These are phyloP conservation scores for Tanytarsus gracilentus DNA, from an alignment of 2,888 invertebrate genomes.

Conservation along the genomic window DNA sequence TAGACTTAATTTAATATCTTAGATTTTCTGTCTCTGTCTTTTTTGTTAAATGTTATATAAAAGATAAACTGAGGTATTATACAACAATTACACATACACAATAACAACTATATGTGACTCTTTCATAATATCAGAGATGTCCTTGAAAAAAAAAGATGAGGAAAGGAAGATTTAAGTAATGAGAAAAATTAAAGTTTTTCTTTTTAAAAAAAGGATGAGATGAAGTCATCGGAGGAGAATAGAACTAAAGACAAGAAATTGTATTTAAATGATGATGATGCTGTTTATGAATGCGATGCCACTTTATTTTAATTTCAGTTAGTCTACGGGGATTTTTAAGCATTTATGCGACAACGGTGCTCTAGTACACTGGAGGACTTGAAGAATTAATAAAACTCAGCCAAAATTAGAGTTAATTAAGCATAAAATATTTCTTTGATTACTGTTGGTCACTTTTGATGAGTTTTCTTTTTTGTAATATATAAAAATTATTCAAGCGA, in stretches of 20 bases:
- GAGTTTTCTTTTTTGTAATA: too few relatives aligned
- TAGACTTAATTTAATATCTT: background rate
- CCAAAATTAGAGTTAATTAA: too few relatives aligned
- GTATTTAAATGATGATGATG: constrained; percentile 25
- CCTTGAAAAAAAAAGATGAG: too few relatives aligned
- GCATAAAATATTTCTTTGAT: too few relatives aligned
- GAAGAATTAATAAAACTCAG: too few relatives aligned
- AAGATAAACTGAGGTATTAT: constrained; percentile 22
- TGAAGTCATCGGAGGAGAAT: background rate
- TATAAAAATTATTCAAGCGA: too few relatives aligned
- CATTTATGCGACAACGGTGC: too few relatives aligned
- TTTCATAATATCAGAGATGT: background rate
- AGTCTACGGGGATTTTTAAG: too few relatives aligned
- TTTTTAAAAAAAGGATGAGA: constrained; percentile 2
- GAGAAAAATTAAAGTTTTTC: background rate
- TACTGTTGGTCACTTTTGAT: too few relatives aligned
- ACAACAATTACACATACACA: background rate
- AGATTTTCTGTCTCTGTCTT: background rate
- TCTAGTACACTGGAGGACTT: too few relatives aligned
- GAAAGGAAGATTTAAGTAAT: background rate
- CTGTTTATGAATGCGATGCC: constrained; percentile 20
- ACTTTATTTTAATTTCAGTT: constrained; percentile 9
- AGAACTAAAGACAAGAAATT: background rate
- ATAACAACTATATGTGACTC: background rate
- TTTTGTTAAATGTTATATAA: background rate